These are phyloP conservation scores for Tretioscincus oriximinensis DNA, from an alignment of 2,113 vertebrate genomes.

Conservation along the genomic window DNA sequence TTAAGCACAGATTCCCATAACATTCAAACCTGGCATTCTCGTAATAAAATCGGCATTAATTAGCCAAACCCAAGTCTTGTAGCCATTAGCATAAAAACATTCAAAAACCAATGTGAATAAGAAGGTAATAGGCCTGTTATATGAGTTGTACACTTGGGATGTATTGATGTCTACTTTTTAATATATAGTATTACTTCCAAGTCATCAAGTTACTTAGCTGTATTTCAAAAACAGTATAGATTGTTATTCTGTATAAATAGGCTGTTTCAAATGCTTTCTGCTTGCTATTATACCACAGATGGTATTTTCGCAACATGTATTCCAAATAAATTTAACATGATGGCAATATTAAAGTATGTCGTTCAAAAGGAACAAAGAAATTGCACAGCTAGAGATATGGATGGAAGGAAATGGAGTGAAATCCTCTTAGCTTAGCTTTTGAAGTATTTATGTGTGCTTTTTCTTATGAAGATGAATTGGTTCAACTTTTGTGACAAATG, in stretches of 20 bases:
- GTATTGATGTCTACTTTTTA: background rate
- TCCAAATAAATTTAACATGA: slow-evolving; percentile 18
- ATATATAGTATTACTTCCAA: background rate
- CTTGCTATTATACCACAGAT: slow-evolving; percentile 15
- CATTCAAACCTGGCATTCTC: background rate
- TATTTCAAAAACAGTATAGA: slow-evolving; percentile 27
- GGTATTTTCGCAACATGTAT: slow-evolving; percentile 1
- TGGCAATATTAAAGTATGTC: slow-evolving; percentile 23
- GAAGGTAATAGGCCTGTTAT: background rate
- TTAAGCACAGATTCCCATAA: background rate
- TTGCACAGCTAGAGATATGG: background rate
- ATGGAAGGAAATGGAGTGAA: slow-evolving; percentile 1
- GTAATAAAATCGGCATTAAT: background rate
- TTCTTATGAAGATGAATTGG: slow-evolving; percentile 9
- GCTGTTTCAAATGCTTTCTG: slow-evolving; percentile 28
- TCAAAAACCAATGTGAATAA: background rate
- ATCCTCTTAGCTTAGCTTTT: slow-evolving; percentile 20
- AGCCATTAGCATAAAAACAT: too few relatives aligned
- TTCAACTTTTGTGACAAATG: background rate
- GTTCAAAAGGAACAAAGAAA: slow-evolving; percentile 6
- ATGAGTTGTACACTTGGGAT: background rate
- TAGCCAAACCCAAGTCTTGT: background rate
- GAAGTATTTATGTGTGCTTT: slow-evolving; percentile 4
- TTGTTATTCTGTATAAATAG: background rate
- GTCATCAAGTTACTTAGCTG: background rate